Base-by-base conservation (phyloP, 2,888 invertebrate species). In the Ellobium chinense region DNA sequence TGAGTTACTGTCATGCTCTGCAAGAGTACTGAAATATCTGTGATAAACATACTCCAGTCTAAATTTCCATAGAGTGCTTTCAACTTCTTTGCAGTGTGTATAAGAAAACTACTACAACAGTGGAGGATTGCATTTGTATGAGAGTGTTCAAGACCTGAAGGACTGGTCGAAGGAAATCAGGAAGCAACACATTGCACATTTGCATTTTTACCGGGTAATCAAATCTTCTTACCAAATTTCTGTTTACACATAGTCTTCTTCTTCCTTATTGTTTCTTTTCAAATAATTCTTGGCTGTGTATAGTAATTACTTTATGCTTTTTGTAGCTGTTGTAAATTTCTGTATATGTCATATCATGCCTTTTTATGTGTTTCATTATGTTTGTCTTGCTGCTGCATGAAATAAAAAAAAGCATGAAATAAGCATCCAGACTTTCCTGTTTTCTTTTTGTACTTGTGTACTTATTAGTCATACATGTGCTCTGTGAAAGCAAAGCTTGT, bases 301-400 rank as follows among this genome's bases (percentile, higher is more conserved):
- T 74, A 18, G 60, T 60, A n/a, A n/a, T n/a, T n/a, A 24, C 60
- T 60, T 31, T 1, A 46, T 9, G 62, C 74, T 29, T 63, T 74
- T 54, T 54, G 54, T 76, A 9, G 46, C 63, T 66, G 76, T 76
- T 66, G 66, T 65, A 37, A 29, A 27, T 63, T 27, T 39, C 2
- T 62, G 62, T 63, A 63, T n/a, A 46, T 65, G 5, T 66, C 56
- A 66, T 76, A 63, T 54, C 56, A 39, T 54, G 66, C n/a, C 7
- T 54, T 63, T 29, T 65, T 76, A 12, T 74, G 58, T 72, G 34
- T n/a, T 66, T 18, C 9, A 18, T 46, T 46, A 46, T 46, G 37
- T 39, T 70, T 70, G 29, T 34, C 34, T 36, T 76, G 65, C 66
- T 76, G 76, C 76, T 76, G 76, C 76, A 76, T 76, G 76, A 54